phyloP scores from a whole-genome alignment of 2,113 vertebrate genomes.

The Odontophorus gujanensis region DNA sequence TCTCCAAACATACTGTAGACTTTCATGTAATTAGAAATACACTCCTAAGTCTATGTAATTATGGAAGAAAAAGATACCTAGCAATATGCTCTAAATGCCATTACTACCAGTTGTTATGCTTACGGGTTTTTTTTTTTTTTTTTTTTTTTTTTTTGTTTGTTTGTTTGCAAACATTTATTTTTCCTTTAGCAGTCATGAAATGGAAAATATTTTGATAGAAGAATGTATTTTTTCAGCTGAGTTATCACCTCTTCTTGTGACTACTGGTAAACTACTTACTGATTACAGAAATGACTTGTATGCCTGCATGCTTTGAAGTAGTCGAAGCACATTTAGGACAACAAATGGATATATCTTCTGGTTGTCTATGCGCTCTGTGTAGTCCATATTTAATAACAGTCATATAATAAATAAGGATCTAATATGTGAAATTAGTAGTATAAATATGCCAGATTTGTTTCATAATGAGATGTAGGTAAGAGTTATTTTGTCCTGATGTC shows the following conservation, averaged over 20 bases:
- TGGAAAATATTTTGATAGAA: background rate
- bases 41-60: background rate
- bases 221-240: background rate
- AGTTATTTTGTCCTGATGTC: background rate
- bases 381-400: background rate
- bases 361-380: background rate
- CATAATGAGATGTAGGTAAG: background rate
- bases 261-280: background rate
- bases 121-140: too few relatives aligned
- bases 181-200: background rate
- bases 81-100: background rate
- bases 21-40: background rate
- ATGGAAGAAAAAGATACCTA: background rate
- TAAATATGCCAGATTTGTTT: background rate
- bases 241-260: background rate
- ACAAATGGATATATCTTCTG: background rate
- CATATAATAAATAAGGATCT: background rate
- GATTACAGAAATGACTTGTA: background rate
- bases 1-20: background rate
- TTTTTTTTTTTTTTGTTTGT: too few relatives aligned
- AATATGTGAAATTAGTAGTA: background rate
- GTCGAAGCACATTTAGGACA: background rate
- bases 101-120: background rate
- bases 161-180: background rate
- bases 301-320: background rate